Evolutionary conservation across 2,888 invertebrate genomes (phyloP).

Genomic region (Brachyptera putata): DNA sequence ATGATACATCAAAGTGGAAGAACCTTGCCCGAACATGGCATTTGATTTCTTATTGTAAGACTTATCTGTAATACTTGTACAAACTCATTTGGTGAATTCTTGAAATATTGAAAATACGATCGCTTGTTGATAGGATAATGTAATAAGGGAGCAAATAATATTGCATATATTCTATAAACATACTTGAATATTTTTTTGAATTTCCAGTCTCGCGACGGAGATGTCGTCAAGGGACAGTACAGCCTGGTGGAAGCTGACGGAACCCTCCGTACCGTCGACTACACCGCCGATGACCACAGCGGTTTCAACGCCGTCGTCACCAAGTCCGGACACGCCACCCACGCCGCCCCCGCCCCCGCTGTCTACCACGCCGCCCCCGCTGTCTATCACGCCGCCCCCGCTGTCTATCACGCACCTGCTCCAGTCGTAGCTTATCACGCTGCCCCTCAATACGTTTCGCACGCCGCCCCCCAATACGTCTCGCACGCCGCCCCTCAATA

Average conservation of each 20-base stretch:
- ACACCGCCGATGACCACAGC: background rate
- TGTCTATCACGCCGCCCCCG: background rate
- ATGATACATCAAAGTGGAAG: no score
- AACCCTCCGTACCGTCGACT: background rate
- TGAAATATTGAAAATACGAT: no score
- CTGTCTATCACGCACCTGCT: background rate
- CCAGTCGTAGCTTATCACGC: background rate
- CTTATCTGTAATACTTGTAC: no score
- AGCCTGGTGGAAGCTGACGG: slow-evolving; percentile 1
- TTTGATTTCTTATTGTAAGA: no score
- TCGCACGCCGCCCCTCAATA: no score
- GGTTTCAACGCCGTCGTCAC: slow-evolving; percentile 6
- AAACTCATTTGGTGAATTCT: no score
- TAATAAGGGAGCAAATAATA: no score
- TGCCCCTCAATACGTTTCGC: background rate
- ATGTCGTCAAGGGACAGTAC: slow-evolving; percentile 1
- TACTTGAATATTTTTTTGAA: no score
- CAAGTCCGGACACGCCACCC: background rate
- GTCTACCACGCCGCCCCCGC: background rate
- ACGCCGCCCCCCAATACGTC: background rate
- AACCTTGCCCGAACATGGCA: no score
- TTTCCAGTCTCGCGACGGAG: background rate
- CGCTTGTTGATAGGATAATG: no score
- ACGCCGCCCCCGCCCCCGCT: background rate
- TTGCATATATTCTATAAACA: no score